Evolutionary conservation across 2,888 invertebrate species (phyloP).

Genomic region (Xiphydria camelus): DNA sequence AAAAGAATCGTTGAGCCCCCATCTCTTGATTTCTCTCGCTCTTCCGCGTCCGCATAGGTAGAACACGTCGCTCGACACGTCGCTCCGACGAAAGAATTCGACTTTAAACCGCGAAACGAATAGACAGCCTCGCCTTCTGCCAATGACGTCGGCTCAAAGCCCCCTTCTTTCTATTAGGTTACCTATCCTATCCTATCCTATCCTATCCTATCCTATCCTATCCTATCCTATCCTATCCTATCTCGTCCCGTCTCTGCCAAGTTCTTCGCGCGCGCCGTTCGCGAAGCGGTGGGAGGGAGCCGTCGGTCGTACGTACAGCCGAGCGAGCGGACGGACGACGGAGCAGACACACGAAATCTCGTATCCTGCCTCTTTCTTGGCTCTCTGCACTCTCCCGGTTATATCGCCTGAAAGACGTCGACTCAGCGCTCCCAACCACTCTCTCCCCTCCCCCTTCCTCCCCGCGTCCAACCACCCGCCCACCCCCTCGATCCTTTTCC

Average conservation of each 20-base stretch:
- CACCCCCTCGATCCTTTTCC: background rate
- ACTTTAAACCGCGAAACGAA: slow-evolving; percentile 50
- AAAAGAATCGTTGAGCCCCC: too few relatives aligned
- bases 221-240: slow-evolving; percentile 33
- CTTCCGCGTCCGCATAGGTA: too few relatives aligned
- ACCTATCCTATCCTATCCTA: slow-evolving; percentile 43
- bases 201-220: slow-evolving; percentile 36
- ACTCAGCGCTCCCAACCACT: slow-evolving; percentile 46
- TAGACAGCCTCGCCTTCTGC: slow-evolving; percentile 52
- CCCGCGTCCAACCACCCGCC: too few relatives aligned
- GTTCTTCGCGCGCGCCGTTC: slow-evolving; percentile 25
- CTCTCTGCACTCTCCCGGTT: slow-evolving; percentile 2
- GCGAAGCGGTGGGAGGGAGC: too few relatives aligned
- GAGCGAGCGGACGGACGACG: background rate
- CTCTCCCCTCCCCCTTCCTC: slow-evolving; percentile 24
- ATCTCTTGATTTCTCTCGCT: too few relatives aligned
- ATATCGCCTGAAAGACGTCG: slow-evolving; percentile 47
- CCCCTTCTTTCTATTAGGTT: slow-evolving; percentile 56
- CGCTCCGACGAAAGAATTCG: too few relatives aligned
- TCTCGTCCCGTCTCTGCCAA: slow-evolving; percentile 38
- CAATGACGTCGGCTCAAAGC: slow-evolving; percentile 54
- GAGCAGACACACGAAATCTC: slow-evolving; percentile 49
- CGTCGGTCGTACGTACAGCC: too few relatives aligned
- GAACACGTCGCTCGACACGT: too few relatives aligned
- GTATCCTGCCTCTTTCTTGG: slow-evolving; percentile 37